A percentile compares a stretch with the other conserved stretches of the same genome.
phyloP scores from a whole-genome alignment of 35 echinoderm and acorn worm species.

The Anneissia japonica region DNA sequence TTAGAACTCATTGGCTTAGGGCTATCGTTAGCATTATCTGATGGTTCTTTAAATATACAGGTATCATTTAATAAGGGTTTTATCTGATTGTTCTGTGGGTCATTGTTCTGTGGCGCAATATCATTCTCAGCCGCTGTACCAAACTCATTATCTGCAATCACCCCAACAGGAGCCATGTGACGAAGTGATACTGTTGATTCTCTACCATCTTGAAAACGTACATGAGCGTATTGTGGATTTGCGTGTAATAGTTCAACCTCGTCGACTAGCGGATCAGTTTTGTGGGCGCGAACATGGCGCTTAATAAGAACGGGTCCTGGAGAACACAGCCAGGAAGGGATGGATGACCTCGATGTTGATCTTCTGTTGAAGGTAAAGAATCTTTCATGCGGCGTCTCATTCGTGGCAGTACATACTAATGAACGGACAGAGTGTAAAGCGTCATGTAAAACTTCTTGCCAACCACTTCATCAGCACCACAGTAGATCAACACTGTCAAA shows the following conservation, averaged over 20 bases:
- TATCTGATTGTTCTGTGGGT: too few species aligned
- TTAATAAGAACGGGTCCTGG: constrained; percentile 21
- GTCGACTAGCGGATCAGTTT: constrained; percentile 26
- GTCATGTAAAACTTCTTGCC: constrained; percentile 32
- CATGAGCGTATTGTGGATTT: constrained; percentile 31
- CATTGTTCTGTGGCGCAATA: background rate
- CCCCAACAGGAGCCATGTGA: constrained; percentile 15
- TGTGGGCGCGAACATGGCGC: constrained; percentile 24
- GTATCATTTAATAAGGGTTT: background rate
- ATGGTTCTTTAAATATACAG: background rate
- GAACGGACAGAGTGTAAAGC: constrained; percentile 27
- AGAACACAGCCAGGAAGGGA: constrained; percentile 12
- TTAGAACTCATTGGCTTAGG: background rate
- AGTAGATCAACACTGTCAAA: constrained; percentile 2
- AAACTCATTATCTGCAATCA: background rate
- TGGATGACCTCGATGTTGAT: constrained; percentile 3
- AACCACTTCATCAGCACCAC: too few species aligned
- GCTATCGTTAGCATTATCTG: background rate
- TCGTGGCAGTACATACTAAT: constrained; percentile 23
- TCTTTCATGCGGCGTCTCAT: constrained; percentile 19
- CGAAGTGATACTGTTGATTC: constrained; percentile 30
- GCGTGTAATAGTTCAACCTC: constrained; percentile 15
- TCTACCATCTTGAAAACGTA: constrained; percentile 30
- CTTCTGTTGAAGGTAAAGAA: constrained; percentile 20
- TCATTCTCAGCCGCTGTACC: background rate